phyloP scores from a whole-genome alignment of 2,888 invertebrate species.

The Chorisops tibialis region DNA sequence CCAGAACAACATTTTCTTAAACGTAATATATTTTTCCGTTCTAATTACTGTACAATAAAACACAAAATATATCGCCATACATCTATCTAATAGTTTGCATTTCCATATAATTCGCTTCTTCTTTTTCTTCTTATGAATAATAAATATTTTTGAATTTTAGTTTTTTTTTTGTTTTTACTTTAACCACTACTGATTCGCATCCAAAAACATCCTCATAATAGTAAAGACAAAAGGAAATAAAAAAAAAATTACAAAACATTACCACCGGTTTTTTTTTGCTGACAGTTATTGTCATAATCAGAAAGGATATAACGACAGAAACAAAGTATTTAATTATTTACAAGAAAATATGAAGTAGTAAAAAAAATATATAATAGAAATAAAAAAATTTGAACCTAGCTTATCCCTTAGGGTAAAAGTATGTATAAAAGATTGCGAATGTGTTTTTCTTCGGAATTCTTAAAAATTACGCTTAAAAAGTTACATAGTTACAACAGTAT shows the following conservation, averaged over 20 bases:
- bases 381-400: constrained; percentile 4
- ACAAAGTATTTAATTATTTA: background rate
- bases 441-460: background rate
- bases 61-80: background rate
- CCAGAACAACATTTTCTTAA: background rate
- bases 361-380: background rate
- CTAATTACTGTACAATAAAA: constrained; percentile 15
- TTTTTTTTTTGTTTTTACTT: too few relatives aligned
- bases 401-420: constrained; percentile 7
- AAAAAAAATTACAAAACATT: too few relatives aligned
- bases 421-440: background rate
- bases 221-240: too few relatives aligned
- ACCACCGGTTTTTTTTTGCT: too few relatives aligned
- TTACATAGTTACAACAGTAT: constrained; percentile 1
- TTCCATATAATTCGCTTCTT: too few relatives aligned
- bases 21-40: constrained; percentile 8
- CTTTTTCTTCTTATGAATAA: too few relatives aligned
- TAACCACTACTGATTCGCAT: too few relatives aligned
- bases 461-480: constrained; percentile 6
- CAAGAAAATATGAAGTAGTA: background rate
- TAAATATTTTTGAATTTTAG: too few relatives aligned
- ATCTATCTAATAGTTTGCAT: too few relatives aligned
- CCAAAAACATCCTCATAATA: too few relatives aligned
- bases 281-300: too few relatives aligned
- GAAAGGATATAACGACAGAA: too few relatives aligned